phyloP scores from a whole-genome alignment of 2,888 invertebrate genomes.

The Cordilura impudica region DNA sequence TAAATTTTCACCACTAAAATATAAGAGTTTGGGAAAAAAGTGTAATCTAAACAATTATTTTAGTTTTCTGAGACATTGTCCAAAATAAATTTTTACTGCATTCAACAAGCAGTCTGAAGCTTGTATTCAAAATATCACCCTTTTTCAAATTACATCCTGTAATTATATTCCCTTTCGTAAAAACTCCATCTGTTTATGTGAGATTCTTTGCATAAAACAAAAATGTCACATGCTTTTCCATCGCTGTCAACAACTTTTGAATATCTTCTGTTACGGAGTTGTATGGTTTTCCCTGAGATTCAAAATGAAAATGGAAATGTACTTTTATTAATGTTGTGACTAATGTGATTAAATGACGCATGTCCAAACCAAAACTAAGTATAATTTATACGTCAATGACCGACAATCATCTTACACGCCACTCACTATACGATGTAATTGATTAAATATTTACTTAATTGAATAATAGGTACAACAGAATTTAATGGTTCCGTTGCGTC shows the following conservation, averaged over 20 bases:
- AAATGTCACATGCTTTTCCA: too few relatives aligned
- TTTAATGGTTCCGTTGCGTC: not conserved
- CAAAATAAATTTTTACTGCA: too few relatives aligned
- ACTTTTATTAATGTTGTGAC: not conserved
- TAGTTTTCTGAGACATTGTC: too few relatives aligned
- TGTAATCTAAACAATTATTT: too few relatives aligned
- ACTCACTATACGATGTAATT: not conserved
- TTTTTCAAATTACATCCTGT: too few relatives aligned
- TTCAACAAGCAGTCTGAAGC: too few relatives aligned
- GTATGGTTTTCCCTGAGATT: not conserved
- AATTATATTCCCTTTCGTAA: too few relatives aligned
- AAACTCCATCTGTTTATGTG: too few relatives aligned
- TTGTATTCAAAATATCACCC: too few relatives aligned
- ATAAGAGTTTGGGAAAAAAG: too few relatives aligned
- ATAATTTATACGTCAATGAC: slow-evolving; percentile 10
- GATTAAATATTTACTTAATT: not conserved
- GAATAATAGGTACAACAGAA: not conserved
- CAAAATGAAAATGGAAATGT: not conserved
- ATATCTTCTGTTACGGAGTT: not conserved
- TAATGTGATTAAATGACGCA: slow-evolving; percentile 31
- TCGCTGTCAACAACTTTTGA: not conserved
- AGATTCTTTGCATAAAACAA: too few relatives aligned
- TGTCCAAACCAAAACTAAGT: slow-evolving; percentile 3
- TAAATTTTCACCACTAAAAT: too few relatives aligned
- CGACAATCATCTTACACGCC: not conserved